Evolutionary conservation across 2,113 vertebrate genomes (phyloP).

Genomic region (Lipophrys pholis): DNA sequence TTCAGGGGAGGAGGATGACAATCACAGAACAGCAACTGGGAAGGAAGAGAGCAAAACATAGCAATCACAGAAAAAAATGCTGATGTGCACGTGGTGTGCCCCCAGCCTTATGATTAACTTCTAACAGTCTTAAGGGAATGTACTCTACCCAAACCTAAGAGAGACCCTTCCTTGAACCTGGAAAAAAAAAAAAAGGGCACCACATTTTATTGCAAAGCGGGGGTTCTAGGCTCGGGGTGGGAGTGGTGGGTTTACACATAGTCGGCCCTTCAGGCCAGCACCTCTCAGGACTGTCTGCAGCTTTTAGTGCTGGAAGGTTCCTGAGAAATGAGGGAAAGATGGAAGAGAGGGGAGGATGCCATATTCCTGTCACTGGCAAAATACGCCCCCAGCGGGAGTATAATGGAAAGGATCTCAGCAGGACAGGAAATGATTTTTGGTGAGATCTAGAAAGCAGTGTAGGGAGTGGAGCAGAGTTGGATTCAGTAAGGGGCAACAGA

Average conservation of each 20-base stretch:
- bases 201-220: slow-evolving; percentile 73
- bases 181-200: slow-evolving; percentile 50
- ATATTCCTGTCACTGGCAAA: slow-evolving; percentile 83
- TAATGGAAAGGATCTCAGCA: slow-evolving; percentile 74
- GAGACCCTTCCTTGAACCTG: slow-evolving; percentile 76
- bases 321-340: slow-evolving; percentile 59
- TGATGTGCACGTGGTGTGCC: slow-evolving; percentile 37
- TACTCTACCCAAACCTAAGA: slow-evolving; percentile 48
- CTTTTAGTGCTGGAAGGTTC: slow-evolving; percentile 74
- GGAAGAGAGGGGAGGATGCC: slow-evolving; percentile 68
- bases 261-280: slow-evolving; percentile 70
- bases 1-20: slow-evolving; percentile 24
- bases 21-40: slow-evolving; percentile 6
- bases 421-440: slow-evolving; percentile 76
- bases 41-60: slow-evolving; percentile 21
- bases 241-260: slow-evolving; percentile 54
- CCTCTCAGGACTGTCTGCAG: slow-evolving; percentile 70
- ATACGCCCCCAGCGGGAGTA: slow-evolving; percentile 77
- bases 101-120: slow-evolving; percentile 55
- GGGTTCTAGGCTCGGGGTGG: slow-evolving; percentile 34
- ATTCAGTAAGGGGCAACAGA: slow-evolving; percentile 40
- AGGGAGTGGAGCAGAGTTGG: slow-evolving; percentile 21
- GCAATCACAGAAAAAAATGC: slow-evolving; percentile 38
- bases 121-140: slow-evolving; percentile 56
- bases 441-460: slow-evolving; percentile 65